phyloP scores from a whole-genome alignment of 2,888 invertebrate genomes.

The Hydriomena furcata region DNA sequence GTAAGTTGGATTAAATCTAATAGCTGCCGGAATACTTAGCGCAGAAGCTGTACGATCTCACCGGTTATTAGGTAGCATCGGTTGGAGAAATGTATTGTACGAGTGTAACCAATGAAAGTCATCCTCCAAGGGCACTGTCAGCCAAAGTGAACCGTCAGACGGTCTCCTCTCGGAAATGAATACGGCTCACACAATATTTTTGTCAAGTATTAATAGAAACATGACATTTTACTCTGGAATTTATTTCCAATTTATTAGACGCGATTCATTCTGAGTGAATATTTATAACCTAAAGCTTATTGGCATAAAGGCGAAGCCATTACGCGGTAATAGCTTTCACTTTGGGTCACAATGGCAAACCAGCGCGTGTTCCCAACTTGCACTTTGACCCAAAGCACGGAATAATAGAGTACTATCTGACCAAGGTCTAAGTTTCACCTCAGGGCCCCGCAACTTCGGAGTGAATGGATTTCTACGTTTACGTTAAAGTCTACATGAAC shows the following conservation, averaged over 20 bases:
- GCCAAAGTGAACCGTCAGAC: too few species aligned
- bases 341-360: constrained; percentile 1
- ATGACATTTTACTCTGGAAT: background rate
- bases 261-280: background rate
- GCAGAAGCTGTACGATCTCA: too few species aligned
- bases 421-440: background rate
- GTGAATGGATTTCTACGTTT: background rate
- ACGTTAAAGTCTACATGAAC: too few species aligned
- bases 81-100: too few species aligned
- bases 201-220: background rate
- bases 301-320: background rate
- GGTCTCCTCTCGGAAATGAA: too few species aligned
- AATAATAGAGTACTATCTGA: constrained; percentile 1
- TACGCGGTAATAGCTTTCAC: background rate
- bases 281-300: background rate
- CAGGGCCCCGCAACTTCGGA: background rate
- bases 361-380: background rate
- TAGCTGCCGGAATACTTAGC: too few species aligned
- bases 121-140: too few species aligned
- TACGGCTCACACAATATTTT: too few species aligned
- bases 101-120: too few species aligned
- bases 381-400: background rate
- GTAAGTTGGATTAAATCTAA: too few species aligned
- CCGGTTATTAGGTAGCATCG: too few species aligned
- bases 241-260: background rate